Conservation (phyloP, 2,797 vertebrate genomes). For the Agapornis canus region DNA sequence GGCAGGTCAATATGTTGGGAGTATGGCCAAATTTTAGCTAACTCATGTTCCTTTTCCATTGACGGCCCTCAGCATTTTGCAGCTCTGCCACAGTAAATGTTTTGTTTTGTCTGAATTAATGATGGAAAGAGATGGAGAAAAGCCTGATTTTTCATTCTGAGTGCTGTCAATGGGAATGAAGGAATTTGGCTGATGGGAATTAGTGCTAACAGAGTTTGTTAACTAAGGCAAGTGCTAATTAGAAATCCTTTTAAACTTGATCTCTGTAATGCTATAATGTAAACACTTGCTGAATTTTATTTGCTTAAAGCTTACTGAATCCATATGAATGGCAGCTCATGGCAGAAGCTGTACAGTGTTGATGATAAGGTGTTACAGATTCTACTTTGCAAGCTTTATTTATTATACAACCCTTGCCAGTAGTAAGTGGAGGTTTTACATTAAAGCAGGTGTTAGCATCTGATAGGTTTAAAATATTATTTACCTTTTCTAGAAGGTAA, state of each 20-base stretch:
- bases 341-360: background rate
- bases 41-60: background rate
- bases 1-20: background rate
- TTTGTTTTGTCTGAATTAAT: background rate
- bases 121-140: background rate
- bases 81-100: background rate
- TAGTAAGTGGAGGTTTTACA: background rate
- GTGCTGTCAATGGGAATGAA: background rate
- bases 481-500: background rate
- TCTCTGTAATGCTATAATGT: background rate
- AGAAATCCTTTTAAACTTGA: background rate
- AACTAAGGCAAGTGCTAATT: slow-evolving; percentile 1
- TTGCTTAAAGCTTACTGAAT: background rate
- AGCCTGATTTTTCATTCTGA: background rate
- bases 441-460: background rate
- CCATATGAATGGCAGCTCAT: background rate
- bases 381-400: background rate
- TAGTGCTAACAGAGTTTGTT: background rate
- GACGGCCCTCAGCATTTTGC: background rate
- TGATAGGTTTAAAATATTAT: background rate
- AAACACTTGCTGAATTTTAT: background rate
- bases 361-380: background rate
- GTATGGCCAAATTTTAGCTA: background rate
- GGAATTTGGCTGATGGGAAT: background rate
- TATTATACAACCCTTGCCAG: background rate